Base-by-base conservation (phyloP, 1,140 invertebrate species). In the Bombus balteatus region DNA sequence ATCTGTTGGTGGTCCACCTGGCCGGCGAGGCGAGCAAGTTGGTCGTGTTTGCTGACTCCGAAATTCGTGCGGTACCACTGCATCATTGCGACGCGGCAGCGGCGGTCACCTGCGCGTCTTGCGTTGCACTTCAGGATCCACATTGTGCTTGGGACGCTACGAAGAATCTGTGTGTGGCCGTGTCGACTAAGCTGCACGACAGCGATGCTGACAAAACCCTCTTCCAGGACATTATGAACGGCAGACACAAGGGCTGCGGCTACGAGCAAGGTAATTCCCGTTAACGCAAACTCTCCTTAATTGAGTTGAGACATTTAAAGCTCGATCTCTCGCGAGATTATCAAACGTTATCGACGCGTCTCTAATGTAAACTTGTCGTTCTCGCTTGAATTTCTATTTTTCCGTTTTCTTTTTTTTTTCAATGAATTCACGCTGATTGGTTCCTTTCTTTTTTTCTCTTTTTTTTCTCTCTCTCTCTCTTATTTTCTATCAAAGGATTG, bases 71-170 rank as follows among this genome's bases (percentile, higher is more conserved):
- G 5, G 97, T 99, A 74, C 97, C 98, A 25, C 95, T 99, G 25
- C 97, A 98, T 91, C 97, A 98, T 92, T 99, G 99, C 94, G 95
- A 96, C 89, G 94, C 94, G 62, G 89, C 93, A 0, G 86, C 93
- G 39, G 95, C 95, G 75, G 94, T 94, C 86, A 95, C 95, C 95
- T 97, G 94, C 95, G 97, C 97, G 82, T 97, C 97, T 81, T 99
- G 99, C 95, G 97, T 99, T 1, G 97, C 96, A 32, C 96, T 99
- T 39, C 98, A 99, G 96, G 99, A 99, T 95, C 99, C 99, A 1
- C 98, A 99, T 94, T 99, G 99, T 96, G 98, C 98, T 18, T 99
- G 99, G 99, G 97, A 98, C 94, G 96, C 97, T 43, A 97, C 97
- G 77, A 96, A 97, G 85, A 96, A 96, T 89, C 96, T 96, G 87